Conservation (phyloP, 2,113 vertebrate species). For the Circaetus cinerascens region DNA sequence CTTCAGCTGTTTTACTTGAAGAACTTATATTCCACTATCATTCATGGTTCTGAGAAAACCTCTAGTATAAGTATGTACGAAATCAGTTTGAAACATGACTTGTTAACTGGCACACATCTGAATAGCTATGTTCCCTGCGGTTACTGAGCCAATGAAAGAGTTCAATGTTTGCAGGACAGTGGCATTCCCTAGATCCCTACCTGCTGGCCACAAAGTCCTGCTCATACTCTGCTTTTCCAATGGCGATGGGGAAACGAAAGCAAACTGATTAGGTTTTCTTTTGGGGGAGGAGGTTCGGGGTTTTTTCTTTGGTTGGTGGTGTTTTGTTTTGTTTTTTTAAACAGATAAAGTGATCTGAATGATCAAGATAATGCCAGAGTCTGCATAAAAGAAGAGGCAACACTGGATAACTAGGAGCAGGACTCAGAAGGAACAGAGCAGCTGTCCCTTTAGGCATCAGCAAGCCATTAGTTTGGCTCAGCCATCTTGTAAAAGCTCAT, state of each 20-base stretch:
- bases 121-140: background rate
- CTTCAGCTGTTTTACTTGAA: conserved; percentile 30
- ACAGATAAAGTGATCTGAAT: background rate
- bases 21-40: background rate
- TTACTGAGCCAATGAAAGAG: background rate
- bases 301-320: background rate
- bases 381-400: background rate
- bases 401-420: background rate
- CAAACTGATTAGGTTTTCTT: background rate
- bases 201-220: background rate
- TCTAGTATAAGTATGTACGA: background rate
- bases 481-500: conserved; percentile 49
- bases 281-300: background rate
- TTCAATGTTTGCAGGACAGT: background rate
- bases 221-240: background rate
- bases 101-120: background rate
- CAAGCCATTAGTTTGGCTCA: conserved; percentile 34
- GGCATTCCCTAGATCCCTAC: background rate
- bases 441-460: conserved; percentile 48
- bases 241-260: background rate
- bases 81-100: background rate
- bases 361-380: background rate
- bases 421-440: background rate
- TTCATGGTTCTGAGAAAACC: background rate
- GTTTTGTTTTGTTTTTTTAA: background rate